phyloP scores from a whole-genome alignment of 2,113 vertebrate genomes.

The Antechinus stuartii region DNA sequence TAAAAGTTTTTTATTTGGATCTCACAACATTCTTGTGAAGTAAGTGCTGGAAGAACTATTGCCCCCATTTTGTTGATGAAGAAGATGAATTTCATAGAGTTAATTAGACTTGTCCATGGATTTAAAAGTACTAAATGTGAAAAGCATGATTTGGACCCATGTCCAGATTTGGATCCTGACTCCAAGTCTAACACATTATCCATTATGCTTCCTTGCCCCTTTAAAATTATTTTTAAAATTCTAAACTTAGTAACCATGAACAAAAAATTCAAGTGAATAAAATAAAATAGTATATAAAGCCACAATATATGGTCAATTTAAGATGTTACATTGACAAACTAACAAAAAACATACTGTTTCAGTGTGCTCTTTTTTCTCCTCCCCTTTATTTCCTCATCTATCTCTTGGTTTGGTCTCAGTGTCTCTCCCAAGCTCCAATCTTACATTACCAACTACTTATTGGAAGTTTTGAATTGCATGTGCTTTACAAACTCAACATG shows the following conservation, averaged over 20 bases:
- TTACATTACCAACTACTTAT: not conserved
- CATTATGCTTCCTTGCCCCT: not conserved
- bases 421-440: not conserved
- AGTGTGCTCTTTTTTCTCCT: not conserved
- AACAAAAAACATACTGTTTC: not conserved
- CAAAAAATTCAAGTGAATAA: not conserved
- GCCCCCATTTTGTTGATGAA: not conserved
- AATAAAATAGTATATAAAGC: not conserved
- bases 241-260: not conserved
- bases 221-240: not conserved
- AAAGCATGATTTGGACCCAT: not conserved
- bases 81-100: not conserved
- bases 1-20: not conserved
- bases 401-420: not conserved
- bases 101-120: not conserved
- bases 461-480: not conserved
- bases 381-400: not conserved
- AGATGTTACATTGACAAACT: not conserved
- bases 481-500: not conserved
- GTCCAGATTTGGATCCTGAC: not conserved
- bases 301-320: not conserved
- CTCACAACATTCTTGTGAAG: not conserved
- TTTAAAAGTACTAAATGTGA: not conserved
- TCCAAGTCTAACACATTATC: not conserved
- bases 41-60: not conserved